Base-by-base conservation (phyloP, 2,113 vertebrate species). In the Bubo blakistoni region DNA sequence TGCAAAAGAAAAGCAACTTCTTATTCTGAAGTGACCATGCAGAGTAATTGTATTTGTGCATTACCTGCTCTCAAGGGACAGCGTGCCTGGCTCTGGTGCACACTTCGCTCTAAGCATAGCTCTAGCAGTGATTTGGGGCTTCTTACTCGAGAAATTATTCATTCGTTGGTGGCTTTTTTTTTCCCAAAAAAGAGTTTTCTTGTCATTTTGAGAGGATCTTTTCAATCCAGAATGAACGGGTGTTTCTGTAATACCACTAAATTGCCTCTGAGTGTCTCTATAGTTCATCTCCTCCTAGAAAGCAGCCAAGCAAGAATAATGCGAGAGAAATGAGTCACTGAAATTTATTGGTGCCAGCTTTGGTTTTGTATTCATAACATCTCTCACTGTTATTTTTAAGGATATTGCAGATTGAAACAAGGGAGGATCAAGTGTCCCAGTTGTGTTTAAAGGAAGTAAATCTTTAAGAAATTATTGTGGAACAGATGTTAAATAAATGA, bases 271-370 rank as follows among this genome's bases (percentile, higher is more conserved):
- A 92, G 97, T 94, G 97, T 98, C 98, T 97, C 96, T 97, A 96
- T 86, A 97, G 95, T 78, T 92, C 94, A 88, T 76, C 86, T 82
- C 86, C 92, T 95, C 76, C 62, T 20, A 61, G 51, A 36, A 81
- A 91, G 88, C 95, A 96, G 66, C 67, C 82, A 94, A 92, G 93
- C 96, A 97, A 73, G 91, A 94, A 86, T 93, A 96, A 96, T 47
- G 86, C 71, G 83, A 91, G 96, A 96, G 92, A 97, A 98, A 97
- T 90, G 96, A 98, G 91, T 97, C 97, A 94, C 55, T 93, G 81
- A 95, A 97, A 98, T 97, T 97, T 98, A 98, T 97, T 96, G 95
- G 91, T 97, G 97, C 96, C 96, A 97, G 93, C 92, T 94, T 96
- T 92, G 90, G 82, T 94, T 96, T 94, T 94, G 95, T 96, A 95